Evolutionary conservation across 2,888 invertebrate species (phyloP).

Genomic region (Fragum fragum): DNA sequence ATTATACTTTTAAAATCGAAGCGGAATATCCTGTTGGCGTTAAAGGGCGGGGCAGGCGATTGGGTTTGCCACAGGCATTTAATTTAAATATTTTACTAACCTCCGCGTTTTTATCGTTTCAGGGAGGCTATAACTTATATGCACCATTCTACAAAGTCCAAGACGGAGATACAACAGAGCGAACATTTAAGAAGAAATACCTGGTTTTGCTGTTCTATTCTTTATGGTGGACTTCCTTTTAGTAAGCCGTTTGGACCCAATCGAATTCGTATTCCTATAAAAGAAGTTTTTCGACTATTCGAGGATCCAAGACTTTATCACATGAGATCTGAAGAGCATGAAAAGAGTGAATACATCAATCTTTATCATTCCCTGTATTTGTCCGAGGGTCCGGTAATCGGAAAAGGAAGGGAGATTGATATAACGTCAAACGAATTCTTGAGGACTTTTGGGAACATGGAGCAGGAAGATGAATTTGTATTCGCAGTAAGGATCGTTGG

Average conservation of each 20-base stretch:
- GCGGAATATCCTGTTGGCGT: no score
- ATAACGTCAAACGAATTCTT: neutral
- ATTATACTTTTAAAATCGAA: no score
- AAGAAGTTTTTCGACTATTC: neutral
- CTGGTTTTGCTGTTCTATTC: neutral
- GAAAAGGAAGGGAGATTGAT: neutral
- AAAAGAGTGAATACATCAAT: neutral
- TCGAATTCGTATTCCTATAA: neutral
- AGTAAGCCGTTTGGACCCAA: neutral
- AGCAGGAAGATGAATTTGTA: no score
- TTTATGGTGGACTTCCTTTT: neutral
- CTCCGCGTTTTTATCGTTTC: neutral
- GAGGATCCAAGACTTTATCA: neutral
- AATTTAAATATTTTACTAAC: no score
- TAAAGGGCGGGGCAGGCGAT: no score
- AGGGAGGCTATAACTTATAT: neutral
- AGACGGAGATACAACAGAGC: neutral
- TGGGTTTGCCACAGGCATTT: no score
- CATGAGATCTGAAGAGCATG: neutral
- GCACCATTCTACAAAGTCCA: neutral
- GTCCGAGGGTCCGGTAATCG: neutral
- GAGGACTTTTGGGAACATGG: no score
- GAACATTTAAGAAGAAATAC: neutral
- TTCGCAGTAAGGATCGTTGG: neutral
- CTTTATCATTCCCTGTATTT: neutral